These are phyloP conservation scores for Troides oblongomaculatus DNA, from an alignment of 2,888 invertebrate species.

Conservation along the genomic window DNA sequence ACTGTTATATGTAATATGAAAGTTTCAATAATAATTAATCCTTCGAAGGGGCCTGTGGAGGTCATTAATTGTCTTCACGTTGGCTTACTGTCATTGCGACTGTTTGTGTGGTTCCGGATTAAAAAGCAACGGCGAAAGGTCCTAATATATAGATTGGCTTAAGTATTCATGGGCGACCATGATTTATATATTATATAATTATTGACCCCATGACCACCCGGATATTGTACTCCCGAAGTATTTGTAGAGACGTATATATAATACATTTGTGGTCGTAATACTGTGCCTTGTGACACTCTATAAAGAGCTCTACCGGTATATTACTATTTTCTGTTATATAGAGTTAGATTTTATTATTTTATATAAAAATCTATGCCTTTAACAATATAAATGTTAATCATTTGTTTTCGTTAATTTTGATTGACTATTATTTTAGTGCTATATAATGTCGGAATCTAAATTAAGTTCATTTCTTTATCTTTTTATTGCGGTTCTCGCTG, in stretches of 20 bases:
- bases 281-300: not conserved
- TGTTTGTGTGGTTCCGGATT: not conserved
- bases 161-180: not conserved
- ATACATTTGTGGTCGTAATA: not conserved
- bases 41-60: not conserved
- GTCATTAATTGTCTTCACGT: constrained; percentile 9
- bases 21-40: constrained; percentile 10
- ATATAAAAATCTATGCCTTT: too few species aligned
- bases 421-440: too few species aligned
- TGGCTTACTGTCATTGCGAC: not conserved
- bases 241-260: not conserved
- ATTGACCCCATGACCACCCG: not conserved
- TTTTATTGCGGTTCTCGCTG: too few species aligned
- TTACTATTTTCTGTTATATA: too few species aligned
- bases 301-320: too few species aligned
- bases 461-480: too few species aligned
- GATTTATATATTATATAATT: not conserved
- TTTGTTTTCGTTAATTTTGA: too few species aligned
- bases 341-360: too few species aligned
- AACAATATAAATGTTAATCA: too few species aligned
- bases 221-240: too few species aligned
- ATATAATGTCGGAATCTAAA: too few species aligned
- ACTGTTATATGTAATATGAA: not conserved
- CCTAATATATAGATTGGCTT: not conserved
- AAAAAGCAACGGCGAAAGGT: not conserved